Base-by-base conservation (phyloP, 2,113 vertebrate genomes). In the Anguilla rostrata region DNA sequence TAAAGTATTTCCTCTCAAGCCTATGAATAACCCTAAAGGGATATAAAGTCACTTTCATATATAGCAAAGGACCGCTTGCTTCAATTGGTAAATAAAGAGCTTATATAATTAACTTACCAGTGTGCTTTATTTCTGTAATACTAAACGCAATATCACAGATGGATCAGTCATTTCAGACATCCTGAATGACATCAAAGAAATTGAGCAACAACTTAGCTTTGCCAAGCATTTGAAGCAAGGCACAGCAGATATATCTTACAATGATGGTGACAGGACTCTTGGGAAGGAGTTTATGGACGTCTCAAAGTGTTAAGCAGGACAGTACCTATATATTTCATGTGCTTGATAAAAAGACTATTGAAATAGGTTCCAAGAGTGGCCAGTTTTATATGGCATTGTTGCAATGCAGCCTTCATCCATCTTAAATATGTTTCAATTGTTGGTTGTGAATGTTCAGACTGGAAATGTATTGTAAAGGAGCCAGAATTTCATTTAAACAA, bases 11-110 rank as follows among this genome's bases (percentile, higher is more conserved):
- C 92, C 93, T 92, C 90, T 84, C 90, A 90, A 91, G 66, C 92
- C 92, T 91, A 92, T 93, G 75, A 93, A 94, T 94, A 94, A 92
- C 88, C 83, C 86, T 86, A 89, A 88, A 91, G 92, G 20, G 93
- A 95, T 94, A 93, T 93, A 88, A 89, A 57, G 46, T 81, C 39
- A 22, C 46, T 39, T 60, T 40, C 79, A 89, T 89, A 85, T 82
- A 85, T 85, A 89, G 88, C 82, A 53, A 88, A 86, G 40, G 85
- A 26, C 34, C 41, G 57, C n/a, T 85, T 86, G 86, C 82, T 82
- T 82, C 86, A 41, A n/a, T 66, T 56, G 43, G 83, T 90, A 86
- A 86, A 86, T 86, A 87, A 39, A 60, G 40, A 43, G 56, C n/a
- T 78, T 78, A 39, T 90, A 90, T 89, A 86, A 86, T 87, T 85